Evolutionary conservation across 2,797 vertebrate species (phyloP).

Genomic region (Oreonectes daqikongensis): DNA sequence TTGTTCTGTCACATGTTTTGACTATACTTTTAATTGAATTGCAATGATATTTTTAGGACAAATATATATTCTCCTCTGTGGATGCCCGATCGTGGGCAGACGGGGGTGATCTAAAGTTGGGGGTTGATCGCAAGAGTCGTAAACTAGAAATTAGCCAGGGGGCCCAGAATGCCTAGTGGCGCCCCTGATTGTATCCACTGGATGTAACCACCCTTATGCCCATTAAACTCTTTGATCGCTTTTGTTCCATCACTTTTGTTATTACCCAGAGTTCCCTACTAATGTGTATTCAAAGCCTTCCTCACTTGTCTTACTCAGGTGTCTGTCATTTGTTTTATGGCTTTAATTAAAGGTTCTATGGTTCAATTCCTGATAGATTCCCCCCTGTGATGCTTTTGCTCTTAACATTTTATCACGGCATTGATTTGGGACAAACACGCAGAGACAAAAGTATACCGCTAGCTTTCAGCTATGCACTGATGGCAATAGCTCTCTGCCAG

Average conservation of each 20-base stretch:
- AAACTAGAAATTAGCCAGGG: too few species aligned
- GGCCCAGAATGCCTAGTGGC: too few species aligned
- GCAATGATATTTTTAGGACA: too few species aligned
- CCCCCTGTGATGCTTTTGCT: constrained; percentile 46
- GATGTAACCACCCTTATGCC: not conserved
- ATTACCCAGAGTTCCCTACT: constrained; percentile 18
- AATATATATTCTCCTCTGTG: too few species aligned
- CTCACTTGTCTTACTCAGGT: constrained; percentile 29
- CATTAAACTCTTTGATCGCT: constrained; percentile 30
- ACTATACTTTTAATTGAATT: too few species aligned
- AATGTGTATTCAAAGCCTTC: constrained; percentile 29
- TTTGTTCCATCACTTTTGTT: constrained; percentile 35
- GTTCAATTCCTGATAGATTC: constrained; percentile 35
- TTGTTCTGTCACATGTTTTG: too few species aligned
- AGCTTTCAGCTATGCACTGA: constrained; percentile 41
- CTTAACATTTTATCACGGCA: constrained; percentile 55
- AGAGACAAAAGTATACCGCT: constrained; percentile 8
- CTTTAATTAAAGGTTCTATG: constrained; percentile 49
- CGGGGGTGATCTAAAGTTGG: too few species aligned
- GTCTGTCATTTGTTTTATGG: constrained; percentile 44
- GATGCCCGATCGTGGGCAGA: too few species aligned
- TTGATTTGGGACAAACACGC: constrained; percentile 39
- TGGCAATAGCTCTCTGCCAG: constrained; percentile 46
- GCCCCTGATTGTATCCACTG: not conserved
- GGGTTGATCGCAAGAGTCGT: too few species aligned